Conservation (phyloP, 2,113 vertebrate genomes). For the Phaethornis superciliosus region DNA sequence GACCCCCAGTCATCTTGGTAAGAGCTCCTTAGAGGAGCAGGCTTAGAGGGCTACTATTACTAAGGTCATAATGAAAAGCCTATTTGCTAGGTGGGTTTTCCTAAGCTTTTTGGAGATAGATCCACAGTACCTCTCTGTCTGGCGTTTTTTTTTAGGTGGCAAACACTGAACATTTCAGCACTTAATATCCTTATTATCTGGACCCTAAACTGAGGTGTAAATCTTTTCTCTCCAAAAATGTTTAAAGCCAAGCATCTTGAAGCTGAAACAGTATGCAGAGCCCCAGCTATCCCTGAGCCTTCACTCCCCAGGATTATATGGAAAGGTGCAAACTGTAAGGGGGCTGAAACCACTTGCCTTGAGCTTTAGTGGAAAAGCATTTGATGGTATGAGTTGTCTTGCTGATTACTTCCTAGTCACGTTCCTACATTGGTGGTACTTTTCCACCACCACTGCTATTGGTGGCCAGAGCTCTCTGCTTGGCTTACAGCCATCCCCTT, state of each 20-base stretch:
- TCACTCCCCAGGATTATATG: background rate
- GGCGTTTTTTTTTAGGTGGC: background rate
- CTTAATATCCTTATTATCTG: background rate
- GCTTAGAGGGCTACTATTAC: background rate
- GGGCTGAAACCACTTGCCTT: background rate
- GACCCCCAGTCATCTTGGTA: background rate
- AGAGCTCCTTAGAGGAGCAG: background rate
- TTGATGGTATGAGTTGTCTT: background rate
- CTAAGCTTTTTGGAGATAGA: background rate
- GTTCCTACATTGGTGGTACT: background rate
- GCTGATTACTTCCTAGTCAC: background rate
- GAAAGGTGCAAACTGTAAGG: background rate
- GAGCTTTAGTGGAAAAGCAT: background rate
- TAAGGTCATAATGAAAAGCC: background rate
- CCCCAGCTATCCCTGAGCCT: fast-evolving
- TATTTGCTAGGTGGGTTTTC: background rate
- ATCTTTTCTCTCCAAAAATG: background rate
- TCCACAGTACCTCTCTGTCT: background rate
- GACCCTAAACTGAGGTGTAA: background rate
- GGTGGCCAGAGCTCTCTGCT: background rate
- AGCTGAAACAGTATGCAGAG: background rate
- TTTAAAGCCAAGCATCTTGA: background rate
- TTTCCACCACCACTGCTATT: background rate
- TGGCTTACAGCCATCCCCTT: background rate
- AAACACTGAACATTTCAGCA: background rate